Percentiles rank a stretch among this genome's conserved stretches.
phyloP scores from a whole-genome alignment of 2,888 invertebrate genomes.

The Volucella bombylans region DNA sequence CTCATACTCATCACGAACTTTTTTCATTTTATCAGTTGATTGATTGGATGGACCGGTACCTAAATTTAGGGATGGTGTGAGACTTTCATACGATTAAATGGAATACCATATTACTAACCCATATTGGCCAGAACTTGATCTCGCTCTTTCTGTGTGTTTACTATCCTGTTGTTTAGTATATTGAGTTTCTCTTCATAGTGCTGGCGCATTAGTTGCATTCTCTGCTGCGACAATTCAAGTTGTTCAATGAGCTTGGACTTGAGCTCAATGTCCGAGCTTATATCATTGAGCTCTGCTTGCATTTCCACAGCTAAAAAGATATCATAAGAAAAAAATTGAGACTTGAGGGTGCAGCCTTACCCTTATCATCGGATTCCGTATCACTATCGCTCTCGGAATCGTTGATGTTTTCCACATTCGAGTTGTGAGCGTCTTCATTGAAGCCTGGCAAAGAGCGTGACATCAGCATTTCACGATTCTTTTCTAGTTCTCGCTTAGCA shows the following conservation, averaged over 20 bases:
- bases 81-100: not conserved
- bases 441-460: conserved; percentile 81
- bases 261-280: conserved; percentile 96
- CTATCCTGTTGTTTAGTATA: conserved; percentile 92
- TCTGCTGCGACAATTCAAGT: conserved; percentile 92
- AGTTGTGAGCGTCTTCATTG: conserved; percentile 84
- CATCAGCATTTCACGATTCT: conserved; percentile 84
- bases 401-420: conserved; percentile 84
- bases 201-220: conserved; percentile 91
- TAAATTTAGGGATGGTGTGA: conserved; percentile 21
- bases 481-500: conserved; percentile 91
- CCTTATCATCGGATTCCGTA: conserved; percentile 86
- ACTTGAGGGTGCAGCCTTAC: conserved; percentile 76
- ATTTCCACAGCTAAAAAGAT: conserved; percentile 83
- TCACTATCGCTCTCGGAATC: conserved; percentile 85
- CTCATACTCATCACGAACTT: conserved; percentile 95
- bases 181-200: conserved; percentile 96
- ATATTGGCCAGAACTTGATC: conserved; percentile 90
- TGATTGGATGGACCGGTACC: conserved; percentile 75
- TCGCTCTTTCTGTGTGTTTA: conserved; percentile 93
- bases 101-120: conserved; percentile 73
- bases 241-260: conserved; percentile 97
- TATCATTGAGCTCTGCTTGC: conserved; percentile 91
- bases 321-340: not conserved
- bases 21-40: conserved; percentile 87